A percentile compares a stretch with the other conserved stretches of the same genome.
These are phyloP conservation scores for Abrostola tripartita DNA, from an alignment of 2,888 invertebrate genomes.

Conservation along the genomic window DNA sequence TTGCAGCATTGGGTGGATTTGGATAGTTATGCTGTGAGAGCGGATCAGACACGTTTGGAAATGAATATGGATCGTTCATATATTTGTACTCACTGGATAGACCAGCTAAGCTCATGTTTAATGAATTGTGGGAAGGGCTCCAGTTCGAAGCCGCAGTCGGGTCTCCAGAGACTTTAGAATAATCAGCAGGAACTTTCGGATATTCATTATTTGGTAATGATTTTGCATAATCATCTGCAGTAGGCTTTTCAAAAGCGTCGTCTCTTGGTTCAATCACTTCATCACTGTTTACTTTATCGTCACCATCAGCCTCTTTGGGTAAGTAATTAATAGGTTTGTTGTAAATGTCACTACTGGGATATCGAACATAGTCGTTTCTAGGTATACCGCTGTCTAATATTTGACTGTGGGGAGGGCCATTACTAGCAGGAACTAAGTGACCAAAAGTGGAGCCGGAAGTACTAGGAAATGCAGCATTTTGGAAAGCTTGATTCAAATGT, in stretches of 20 bases:
- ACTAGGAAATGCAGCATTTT: slow-evolving; percentile 85
- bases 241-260: slow-evolving; percentile 77
- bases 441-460: slow-evolving; percentile 82
- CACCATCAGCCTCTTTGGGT: slow-evolving; percentile 80
- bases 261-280: slow-evolving; percentile 82
- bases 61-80: slow-evolving; percentile 85
- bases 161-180: slow-evolving; percentile 84
- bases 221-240: slow-evolving; percentile 79
- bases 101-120: slow-evolving; percentile 85
- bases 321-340: slow-evolving; percentile 82
- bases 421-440: slow-evolving; percentile 84
- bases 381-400: slow-evolving; percentile 84
- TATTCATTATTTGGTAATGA: slow-evolving; percentile 86
- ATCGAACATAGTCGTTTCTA: slow-evolving; percentile 83
- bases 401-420: slow-evolving; percentile 84
- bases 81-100: slow-evolving; percentile 85
- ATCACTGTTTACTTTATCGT: slow-evolving; percentile 78
- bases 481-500: slow-evolving; percentile 88
- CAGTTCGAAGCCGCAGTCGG: slow-evolving; percentile 86
- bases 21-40: slow-evolving; percentile 83
- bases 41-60: slow-evolving; percentile 82
- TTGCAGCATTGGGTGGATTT: slow-evolving; percentile 79
- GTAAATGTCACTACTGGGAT: slow-evolving; percentile 78
- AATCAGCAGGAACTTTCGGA: slow-evolving; percentile 87
- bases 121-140: slow-evolving; percentile 84